Evolutionary conservation across 2,797 vertebrate species (phyloP).

Genomic region (Rousettus madagascariensis): DNA sequence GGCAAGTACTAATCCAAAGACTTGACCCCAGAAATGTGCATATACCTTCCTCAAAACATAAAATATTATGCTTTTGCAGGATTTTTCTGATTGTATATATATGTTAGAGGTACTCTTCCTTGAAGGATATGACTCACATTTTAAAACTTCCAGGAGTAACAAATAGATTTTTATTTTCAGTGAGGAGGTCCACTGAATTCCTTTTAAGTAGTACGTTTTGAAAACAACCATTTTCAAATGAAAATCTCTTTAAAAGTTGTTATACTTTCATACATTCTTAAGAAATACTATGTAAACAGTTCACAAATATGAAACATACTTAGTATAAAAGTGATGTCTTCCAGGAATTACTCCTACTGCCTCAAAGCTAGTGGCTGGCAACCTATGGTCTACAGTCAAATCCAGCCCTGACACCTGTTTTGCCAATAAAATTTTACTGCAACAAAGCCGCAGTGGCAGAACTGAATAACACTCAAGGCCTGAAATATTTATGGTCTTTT

Average conservation of each 20-base stretch:
- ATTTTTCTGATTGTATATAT: neutral
- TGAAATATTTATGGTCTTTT: neutral
- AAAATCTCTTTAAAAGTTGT: neutral
- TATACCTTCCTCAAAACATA: neutral
- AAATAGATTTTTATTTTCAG: neutral
- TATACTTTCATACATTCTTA: slow-evolving; percentile 8
- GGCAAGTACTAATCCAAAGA: neutral
- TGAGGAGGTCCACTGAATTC: neutral
- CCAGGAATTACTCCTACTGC: neutral
- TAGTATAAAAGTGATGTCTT: neutral
- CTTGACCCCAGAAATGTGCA: neutral
- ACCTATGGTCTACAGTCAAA: neutral
- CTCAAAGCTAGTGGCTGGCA: neutral
- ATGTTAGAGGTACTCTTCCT: neutral
- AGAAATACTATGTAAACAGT: neutral
- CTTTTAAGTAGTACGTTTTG: slow-evolving; percentile 12
- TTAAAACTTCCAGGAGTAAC: neutral
- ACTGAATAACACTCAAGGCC: neutral
- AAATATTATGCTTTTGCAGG: neutral
- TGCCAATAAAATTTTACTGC: neutral
- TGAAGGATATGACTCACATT: neutral
- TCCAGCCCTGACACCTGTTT: neutral
- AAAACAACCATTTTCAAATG: slow-evolving; percentile 20
- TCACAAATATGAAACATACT: slow-evolving; percentile 17
- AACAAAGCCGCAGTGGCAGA: neutral